A percentile compares a stretch with the other conserved stretches of the same genome.
Evolutionary conservation across 2,797 vertebrate genomes (phyloP).

Genomic region (Syngnathus rostellatus): DNA sequence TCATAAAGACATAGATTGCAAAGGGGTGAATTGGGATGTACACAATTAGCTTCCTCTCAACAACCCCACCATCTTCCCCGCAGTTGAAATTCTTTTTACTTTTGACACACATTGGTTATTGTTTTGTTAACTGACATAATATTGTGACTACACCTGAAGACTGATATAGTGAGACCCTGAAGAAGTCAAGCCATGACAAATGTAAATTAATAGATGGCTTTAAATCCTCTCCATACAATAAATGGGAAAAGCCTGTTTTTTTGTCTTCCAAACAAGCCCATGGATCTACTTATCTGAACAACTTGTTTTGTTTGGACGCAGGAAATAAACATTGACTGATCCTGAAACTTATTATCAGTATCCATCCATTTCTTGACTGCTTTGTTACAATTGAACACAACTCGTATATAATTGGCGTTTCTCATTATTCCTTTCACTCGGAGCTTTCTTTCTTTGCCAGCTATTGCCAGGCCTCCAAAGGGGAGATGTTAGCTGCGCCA

Average conservation of each 20-base stretch:
- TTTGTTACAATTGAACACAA: constrained; percentile 48
- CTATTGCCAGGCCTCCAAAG: constrained; percentile 26
- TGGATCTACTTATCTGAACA: constrained; percentile 30
- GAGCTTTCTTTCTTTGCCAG: constrained; percentile 12
- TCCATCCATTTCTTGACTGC: constrained; percentile 29
- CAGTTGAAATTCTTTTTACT: not conserved
- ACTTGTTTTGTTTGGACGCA: constrained; percentile 25
- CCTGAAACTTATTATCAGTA: constrained; percentile 34
- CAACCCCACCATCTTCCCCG: not conserved
- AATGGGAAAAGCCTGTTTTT: not conserved
- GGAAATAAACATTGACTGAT: constrained; percentile 45
- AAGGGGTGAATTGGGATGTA: not conserved
- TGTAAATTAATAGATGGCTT: not conserved
- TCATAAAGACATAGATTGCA: not conserved
- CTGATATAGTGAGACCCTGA: not conserved
- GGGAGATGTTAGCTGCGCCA: constrained; percentile 41
- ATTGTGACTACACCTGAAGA: not conserved
- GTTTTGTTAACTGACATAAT: not conserved
- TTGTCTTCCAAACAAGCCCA: constrained; percentile 24
- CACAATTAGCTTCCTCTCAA: not conserved
- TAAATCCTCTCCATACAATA: not conserved
- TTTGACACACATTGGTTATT: not conserved
- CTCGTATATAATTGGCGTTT: constrained; percentile 41
- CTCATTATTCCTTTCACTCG: constrained; percentile 20
- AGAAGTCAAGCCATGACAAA: not conserved